These are phyloP conservation scores for Ptychadena robeensis DNA, from an alignment of 2,797 vertebrate genomes.

Conservation along the genomic window DNA sequence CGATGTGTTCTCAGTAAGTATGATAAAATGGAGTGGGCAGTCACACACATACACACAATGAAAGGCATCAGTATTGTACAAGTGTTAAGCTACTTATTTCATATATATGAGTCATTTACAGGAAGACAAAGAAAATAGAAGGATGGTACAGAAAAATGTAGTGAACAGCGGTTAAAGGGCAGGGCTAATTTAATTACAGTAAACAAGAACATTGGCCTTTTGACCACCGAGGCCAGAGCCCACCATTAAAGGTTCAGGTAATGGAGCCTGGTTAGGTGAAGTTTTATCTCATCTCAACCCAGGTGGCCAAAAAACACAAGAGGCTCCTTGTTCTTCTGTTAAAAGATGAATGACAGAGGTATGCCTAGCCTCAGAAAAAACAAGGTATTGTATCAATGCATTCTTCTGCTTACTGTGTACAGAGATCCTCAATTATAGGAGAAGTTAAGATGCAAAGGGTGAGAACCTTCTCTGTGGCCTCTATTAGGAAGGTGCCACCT, in stretches of 20 bases:
- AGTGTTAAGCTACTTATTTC: too few species aligned
- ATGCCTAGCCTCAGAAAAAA: not conserved
- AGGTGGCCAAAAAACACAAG: slow-evolving; percentile 3
- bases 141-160: not conserved
- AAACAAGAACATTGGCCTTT: not conserved
- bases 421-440: not conserved
- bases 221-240: not conserved
- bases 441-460: not conserved
- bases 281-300: not conserved
- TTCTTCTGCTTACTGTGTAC: not conserved
- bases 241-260: not conserved
- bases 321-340: not conserved
- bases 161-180: not conserved
- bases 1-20: not conserved
- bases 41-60: too few species aligned
- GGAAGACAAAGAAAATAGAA: not conserved
- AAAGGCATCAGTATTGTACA: too few species aligned
- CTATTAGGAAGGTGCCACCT: not conserved
- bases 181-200: not conserved
- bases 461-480: not conserved
- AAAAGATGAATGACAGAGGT: slow-evolving; percentile 1
- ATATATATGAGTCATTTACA: not conserved
- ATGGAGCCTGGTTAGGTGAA: not conserved
- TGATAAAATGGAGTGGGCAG: not conserved
- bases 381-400: not conserved